Percentiles rank a stretch among this genome's conserved stretches.
Conservation (phyloP, 2,797 vertebrate genomes). For the Silurus lanzhouensis region DNA sequence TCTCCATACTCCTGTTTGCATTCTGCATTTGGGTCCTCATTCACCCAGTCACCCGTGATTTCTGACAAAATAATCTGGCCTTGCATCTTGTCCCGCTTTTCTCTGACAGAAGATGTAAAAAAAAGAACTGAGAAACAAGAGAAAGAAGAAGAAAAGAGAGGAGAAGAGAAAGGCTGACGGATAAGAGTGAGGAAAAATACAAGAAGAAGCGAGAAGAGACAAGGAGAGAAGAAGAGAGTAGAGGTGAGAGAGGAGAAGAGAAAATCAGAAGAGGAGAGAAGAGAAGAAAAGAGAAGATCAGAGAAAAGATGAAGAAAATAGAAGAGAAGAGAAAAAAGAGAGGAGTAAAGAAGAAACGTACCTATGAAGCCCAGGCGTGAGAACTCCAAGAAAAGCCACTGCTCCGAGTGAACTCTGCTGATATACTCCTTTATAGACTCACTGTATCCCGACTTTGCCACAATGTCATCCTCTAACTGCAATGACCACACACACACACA, state of each 20-base stretch:
- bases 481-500: constrained; percentile 22
- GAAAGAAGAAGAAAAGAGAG: neutral
- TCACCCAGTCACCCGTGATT: no score
- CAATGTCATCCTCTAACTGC: constrained; percentile 88
- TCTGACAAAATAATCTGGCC: no score
- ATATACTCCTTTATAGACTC: constrained; percentile 73
- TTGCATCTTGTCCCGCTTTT: no score
- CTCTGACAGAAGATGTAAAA: no score
- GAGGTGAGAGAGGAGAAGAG: no score
- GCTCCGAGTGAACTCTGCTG: constrained; percentile 60
- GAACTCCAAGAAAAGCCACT: constrained; percentile 87
- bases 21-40: no score
- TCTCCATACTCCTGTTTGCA: no score
- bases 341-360: constrained; percentile 62
- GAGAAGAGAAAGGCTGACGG: no score
- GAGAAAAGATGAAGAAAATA: neutral
- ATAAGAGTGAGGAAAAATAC: no score
- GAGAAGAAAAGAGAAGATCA: neutral
- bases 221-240: neutral
- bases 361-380: constrained; percentile 91
- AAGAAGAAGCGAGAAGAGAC: neutral
- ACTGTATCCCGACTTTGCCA: constrained; percentile 79
- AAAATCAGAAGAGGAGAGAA: no score
- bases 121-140: no score
- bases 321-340: neutral